Evolutionary conservation across 1,140 invertebrate species (phyloP).

Genomic region (Brachionus koreanus): DNA sequence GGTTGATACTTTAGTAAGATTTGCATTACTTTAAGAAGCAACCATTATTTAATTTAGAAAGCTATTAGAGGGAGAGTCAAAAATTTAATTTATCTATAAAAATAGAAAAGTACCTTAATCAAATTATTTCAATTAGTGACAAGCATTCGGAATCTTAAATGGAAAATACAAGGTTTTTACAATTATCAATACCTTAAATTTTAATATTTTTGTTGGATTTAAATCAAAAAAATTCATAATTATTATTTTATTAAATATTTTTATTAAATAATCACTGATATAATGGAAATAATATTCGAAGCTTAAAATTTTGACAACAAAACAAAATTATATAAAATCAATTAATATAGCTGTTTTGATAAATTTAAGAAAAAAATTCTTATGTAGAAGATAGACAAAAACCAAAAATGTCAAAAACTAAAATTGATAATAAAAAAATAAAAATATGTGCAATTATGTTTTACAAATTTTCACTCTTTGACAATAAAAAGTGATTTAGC

Average conservation of each 20-base stretch:
- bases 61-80: no score
- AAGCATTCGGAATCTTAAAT: no score
- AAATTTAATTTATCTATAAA: no score
- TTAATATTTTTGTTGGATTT: no score
- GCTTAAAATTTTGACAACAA: neutral
- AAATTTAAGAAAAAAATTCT: neutral
- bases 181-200: no score
- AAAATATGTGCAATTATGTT: constrained; percentile 22
- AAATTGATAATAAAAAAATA: neutral
- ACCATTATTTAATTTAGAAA: no score
- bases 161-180: no score
- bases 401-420: neutral
- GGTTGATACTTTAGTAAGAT: no score
- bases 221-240: neutral
- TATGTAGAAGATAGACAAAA: neutral
- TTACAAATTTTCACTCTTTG: neutral
- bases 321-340: neutral
- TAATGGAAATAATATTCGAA: neutral
- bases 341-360: neutral
- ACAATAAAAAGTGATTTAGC: neutral
- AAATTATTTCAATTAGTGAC: no score
- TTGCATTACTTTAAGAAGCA: no score
- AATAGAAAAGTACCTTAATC: no score
- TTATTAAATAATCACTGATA: neutral
- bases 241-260: neutral